Base-by-base conservation (phyloP, 2,113 vertebrate species). In the Vulpes vulpes region DNA sequence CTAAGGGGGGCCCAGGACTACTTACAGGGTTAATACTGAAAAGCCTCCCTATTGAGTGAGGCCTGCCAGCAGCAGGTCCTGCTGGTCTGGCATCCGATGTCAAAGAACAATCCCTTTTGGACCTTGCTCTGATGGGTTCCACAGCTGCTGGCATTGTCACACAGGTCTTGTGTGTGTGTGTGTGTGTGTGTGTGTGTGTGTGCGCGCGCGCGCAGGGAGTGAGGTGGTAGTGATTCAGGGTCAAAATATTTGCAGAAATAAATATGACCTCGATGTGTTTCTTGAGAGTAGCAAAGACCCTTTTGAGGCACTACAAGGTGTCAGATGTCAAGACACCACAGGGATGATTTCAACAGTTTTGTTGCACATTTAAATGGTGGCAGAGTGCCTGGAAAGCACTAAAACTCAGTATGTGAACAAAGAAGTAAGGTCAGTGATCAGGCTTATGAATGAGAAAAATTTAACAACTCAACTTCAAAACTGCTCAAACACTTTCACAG, bases 81-180 rank as follows among this genome's bases (percentile, higher is more conserved):
- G 2, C 11, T 0, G 10, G 23, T 60, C 9, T 9, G 22, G 19
- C 9, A 35, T 5, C 78, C 10, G 22, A 14, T 38, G 8, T 23
- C 16, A 20, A 62, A 83, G 49, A 35, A 3, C 16, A 78, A 1
- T 5, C 9, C 23, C 27, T 67, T 74, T 81, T 51, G 49, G 60
- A 30, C 14, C 38, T 86, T n/a, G 49, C 25, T 74, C 5, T 51
- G 25, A 2, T 22, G 53, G 25, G 43, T n/a, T 71, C n/a, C 73
- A 2, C 43, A 82, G 59, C 59, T 35, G 32, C 43, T n/a, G 11
- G 27, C 64, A 43, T 5, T 25, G 65, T 60, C 30, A 74, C 38
- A 57, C 1, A 3, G 16, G 65, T 67, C 74, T 30, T 3, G 2
- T 15, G 23, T 3, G 30, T n/a, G 27, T 80, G 55, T 53, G 64